Evolutionary conservation across 2,888 invertebrate genomes (phyloP), one percentile per base, ranked within the genome.

Genomic region (Melipona bicolor): DNA sequence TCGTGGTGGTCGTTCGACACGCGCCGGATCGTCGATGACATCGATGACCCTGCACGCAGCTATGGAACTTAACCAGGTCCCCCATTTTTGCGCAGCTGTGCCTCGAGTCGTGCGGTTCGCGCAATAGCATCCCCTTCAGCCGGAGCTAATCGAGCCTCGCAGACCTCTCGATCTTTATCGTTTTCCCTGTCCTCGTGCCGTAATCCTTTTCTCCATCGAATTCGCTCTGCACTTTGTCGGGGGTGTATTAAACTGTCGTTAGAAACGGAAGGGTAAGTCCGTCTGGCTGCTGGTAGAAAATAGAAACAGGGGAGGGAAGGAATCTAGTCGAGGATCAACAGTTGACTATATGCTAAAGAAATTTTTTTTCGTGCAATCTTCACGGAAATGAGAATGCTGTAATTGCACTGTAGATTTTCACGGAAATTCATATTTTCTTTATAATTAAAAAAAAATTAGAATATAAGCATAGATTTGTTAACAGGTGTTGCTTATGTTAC

Each of bases 191-290:
- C 85, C 87, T 87, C 86, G 80, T 5, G 36, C 54, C 43, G 65
- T 92, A 93, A 94, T 93, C 93, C 93, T 93, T 93, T 43, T 91
- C 91, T 89, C 91, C 89, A 91, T 91, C 87, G 87, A 89, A 92
- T 93, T 93, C 91, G 92, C 89, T 89, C 85, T 87, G 91, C 83
- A 56, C 81, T 75, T 84, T 69, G 73, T 79, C 76, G 81, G 81
- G 81, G 87, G 91, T 92, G 88, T 90, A 93, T 93, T 90, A 93
- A 93, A 92, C 88, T 86, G 91, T 93, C 93, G 89, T 92, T 88
- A 90, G 73, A 74, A 61, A 24, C 21, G 69, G 61, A 64, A 67
- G 64, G 67, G 62, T 72, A 36, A 36, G 19, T 21, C 43, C 27
- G 24, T 19, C 19, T 59, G 11, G 49, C 19, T 36, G 21, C 24